phyloP scores from a whole-genome alignment of 2,888 invertebrate species.

The Heliconius sara region DNA sequence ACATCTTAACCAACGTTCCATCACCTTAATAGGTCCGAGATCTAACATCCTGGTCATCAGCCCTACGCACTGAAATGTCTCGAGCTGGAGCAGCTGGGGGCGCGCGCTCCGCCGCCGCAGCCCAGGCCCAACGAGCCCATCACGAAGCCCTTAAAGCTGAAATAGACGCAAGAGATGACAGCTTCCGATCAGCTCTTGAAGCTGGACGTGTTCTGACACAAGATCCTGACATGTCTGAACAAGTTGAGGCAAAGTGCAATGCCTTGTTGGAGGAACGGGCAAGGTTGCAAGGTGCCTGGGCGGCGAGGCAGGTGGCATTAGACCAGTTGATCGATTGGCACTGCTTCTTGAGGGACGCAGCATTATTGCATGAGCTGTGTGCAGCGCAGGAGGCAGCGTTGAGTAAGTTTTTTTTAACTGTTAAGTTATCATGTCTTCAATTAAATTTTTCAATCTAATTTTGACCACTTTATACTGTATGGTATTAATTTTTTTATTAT shows the following conservation, averaged over 20 bases:
- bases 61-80: slow-evolving; percentile 89
- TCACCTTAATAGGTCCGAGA: slow-evolving; percentile 87
- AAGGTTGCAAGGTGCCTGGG: slow-evolving; percentile 93
- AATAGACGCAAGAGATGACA: slow-evolving; percentile 92
- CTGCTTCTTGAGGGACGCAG: slow-evolving; percentile 96
- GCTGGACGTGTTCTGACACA: slow-evolving; percentile 88
- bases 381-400: slow-evolving; percentile 93
- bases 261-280: slow-evolving; percentile 91
- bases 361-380: slow-evolving; percentile 94
- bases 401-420: slow-evolving; percentile 58
- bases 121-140: slow-evolving; percentile 91
- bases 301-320: slow-evolving; percentile 92
- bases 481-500: no score
- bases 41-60: slow-evolving; percentile 93
- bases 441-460: no score
- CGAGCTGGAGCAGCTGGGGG: slow-evolving; percentile 85
- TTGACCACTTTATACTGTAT: no score
- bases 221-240: slow-evolving; percentile 61
- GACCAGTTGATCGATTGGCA: slow-evolving; percentile 97
- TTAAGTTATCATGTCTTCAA: no score
- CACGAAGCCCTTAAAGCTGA: slow-evolving; percentile 73
- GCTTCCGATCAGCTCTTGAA: slow-evolving; percentile 87
- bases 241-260: slow-evolving; percentile 91
- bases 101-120: slow-evolving; percentile 91
- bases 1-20: neutral